Base-by-base conservation (phyloP, 1,140 invertebrate genomes). In the Brachionus rotundiformis region DNA sequence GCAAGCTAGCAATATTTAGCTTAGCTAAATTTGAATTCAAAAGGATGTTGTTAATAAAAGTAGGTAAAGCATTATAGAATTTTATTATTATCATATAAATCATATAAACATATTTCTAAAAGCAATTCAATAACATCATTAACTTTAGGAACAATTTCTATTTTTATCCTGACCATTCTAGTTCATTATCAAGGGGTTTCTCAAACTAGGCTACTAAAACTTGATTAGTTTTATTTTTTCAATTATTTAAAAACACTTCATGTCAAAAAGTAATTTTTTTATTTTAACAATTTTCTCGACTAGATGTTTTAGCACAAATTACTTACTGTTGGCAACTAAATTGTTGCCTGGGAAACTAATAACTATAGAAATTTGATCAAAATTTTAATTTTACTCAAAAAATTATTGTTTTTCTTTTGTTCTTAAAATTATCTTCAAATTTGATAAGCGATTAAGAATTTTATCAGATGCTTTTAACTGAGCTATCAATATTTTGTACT, bases 221-320 rank as follows among this genome's bases (percentile, higher is more conserved):
- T 68, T 33, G 36, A 36, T 68, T 68, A 19, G 36, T 36, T 16
- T 68, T 68, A 36, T 68, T 33, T 33, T 16, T 5, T 36, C 7
- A 33, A 16, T 68, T 16, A 2, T 33, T 68, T 36, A 1, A 68
- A 68, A 68, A 36, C 63, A 33, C 31, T 68, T 36, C n/a, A 68
- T 68, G 27, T 68, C 63, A 68, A 36, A 63, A 63, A 63, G 61
- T 29, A 33, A 68, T 68, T 68, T 68, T 68, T 33, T 68, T 19
- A 19, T 39, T 68, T 19, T 33, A 8, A 16, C 33, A 31, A 8
- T 33, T 36, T 16, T 68, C 29, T 68, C 16, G 8, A 16, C n/a
- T 16, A 68, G 36, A 19, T 33, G 33, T 68, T 33, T 33, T 31
- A 33, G 10, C 29, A 36, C 7, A 68, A 33, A 68, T 36, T 63